Base-by-base conservation (phyloP, 2,888 invertebrate genomes). In the Pristionchus entomophagus region DNA sequence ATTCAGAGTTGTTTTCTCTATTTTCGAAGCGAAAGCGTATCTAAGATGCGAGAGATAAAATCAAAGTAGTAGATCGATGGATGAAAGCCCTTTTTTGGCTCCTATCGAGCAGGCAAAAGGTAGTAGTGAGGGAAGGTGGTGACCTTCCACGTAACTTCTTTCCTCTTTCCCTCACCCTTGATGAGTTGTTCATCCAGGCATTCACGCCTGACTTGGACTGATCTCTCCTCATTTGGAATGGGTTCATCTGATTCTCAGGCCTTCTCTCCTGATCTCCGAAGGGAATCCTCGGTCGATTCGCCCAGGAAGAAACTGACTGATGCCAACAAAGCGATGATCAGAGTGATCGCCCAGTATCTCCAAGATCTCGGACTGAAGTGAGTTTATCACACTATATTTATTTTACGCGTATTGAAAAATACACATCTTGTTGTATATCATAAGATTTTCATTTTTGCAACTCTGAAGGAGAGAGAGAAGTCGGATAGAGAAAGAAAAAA, bases 331-430 rank as follows among this genome's bases (percentile, higher is more conserved):
- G 56, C 73, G 5, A 14, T 45, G 35, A 56, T 85, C 26, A 32
- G 85, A 35, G 41, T 85, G 38, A 85, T 85, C 59, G 85, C 78
- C 4, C 85, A 85, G 38, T 62, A 78, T 35, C 38, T 85, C 3
- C 78, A 56, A 29, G 85, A 80, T 2, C 62, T 85, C 17, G 85
- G 85, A 59, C 80, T 85, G 2, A 77, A 59, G 85, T 85, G 12
- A 80, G 85, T 80, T 80, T 22, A 51, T 32, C 22, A 22, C 19
- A 6, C 22, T 26, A 8, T 22, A 59, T 22, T 22, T 69, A 8
- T 69, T 69, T 29, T 26, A 6, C 19, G 59, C n/a, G n/a, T n/a
- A n/a, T n/a, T n/a, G n/a, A n/a, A n/a, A n/a, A 26, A 38, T 1
- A 41, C 22, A n/a, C 22, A 41, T 73, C n/a, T 41, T 19, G 6